Conservation (phyloP, 2,888 invertebrate genomes). For the Leptogaster cylindrica region DNA sequence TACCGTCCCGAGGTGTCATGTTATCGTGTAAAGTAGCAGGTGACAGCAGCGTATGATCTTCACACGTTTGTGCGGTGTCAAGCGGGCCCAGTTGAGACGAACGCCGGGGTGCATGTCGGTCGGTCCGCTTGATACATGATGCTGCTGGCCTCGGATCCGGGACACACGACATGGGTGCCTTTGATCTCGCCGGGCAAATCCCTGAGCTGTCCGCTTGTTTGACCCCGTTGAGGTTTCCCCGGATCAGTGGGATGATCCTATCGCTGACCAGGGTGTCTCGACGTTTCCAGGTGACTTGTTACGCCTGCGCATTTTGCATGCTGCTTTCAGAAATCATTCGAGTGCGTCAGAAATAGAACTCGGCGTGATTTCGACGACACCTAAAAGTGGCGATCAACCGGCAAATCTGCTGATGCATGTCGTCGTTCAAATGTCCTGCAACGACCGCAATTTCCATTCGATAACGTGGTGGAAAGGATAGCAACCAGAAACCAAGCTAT, state of each 20-base stretch:
- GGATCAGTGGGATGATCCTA: slow-evolving; percentile 15
- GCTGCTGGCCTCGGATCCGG: slow-evolving; percentile 41
- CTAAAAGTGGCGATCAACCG: too few species aligned
- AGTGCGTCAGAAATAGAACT: too few species aligned
- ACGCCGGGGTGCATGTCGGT: slow-evolving; percentile 27
- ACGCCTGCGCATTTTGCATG: too few species aligned
- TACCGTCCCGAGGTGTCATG: slow-evolving; percentile 46
- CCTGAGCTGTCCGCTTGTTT: slow-evolving; percentile 27
- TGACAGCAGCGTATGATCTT: slow-evolving; percentile 49
- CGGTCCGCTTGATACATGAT: slow-evolving; percentile 37
- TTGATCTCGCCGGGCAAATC: slow-evolving; percentile 42
- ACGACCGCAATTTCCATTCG: too few species aligned
- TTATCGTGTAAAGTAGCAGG: slow-evolving; percentile 49
- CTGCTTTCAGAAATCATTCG: too few species aligned
- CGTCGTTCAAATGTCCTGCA: too few species aligned
- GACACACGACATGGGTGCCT: slow-evolving; percentile 47
- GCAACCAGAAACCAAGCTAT: too few species aligned
- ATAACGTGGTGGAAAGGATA: too few species aligned
- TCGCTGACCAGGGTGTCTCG: not conserved
- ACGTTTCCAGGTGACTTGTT: not conserved
- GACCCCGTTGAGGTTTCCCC: slow-evolving; percentile 30
- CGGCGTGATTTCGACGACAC: too few species aligned
- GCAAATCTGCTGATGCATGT: too few species aligned
- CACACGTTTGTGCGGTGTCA: slow-evolving; percentile 46
- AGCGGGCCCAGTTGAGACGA: slow-evolving; percentile 20